Percentiles rank a stretch among this genome's conserved stretches.
Evolutionary conservation across 2,888 invertebrate species (phyloP).

Genomic region (Cenopis cana): DNA sequence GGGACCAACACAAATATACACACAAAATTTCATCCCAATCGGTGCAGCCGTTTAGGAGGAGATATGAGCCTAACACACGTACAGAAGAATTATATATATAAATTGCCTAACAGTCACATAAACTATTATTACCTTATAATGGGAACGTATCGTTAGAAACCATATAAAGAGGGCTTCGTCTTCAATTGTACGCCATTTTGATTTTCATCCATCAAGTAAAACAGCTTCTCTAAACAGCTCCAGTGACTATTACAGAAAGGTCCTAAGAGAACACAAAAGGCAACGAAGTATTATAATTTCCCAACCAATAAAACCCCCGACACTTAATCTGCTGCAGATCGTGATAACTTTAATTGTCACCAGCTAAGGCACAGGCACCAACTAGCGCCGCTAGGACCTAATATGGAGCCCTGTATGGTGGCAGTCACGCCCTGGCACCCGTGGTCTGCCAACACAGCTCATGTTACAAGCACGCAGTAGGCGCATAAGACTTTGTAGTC

Average conservation of each 20-base stretch:
- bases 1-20: no score
- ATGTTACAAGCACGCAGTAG: background rate
- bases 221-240: constrained; percentile 29
- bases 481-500: constrained; percentile 8
- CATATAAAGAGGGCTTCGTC: no score
- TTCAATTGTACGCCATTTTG: background rate
- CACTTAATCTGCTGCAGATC: constrained; percentile 60
- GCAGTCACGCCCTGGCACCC: constrained; percentile 58
- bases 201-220: background rate
- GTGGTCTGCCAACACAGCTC: background rate
- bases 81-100: no score
- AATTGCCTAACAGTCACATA: no score
- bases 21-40: no score
- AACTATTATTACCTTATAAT: no score
- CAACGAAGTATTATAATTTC: constrained; percentile 31
- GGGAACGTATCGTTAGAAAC: background rate
- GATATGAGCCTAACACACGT: no score
- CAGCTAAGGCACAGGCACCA: constrained; percentile 55
- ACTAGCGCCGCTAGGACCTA: constrained; percentile 49
- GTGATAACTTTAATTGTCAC: constrained; percentile 72
- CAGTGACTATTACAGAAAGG: background rate
- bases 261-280: constrained; percentile 26
- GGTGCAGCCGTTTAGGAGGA: no score
- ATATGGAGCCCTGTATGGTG: constrained; percentile 54
- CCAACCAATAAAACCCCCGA: constrained; percentile 35